A percentile compares a stretch with the other conserved stretches of the same genome.
phyloP scores from a whole-genome alignment of 2,113 vertebrate genomes.

The Hippopotamus amphibius region DNA sequence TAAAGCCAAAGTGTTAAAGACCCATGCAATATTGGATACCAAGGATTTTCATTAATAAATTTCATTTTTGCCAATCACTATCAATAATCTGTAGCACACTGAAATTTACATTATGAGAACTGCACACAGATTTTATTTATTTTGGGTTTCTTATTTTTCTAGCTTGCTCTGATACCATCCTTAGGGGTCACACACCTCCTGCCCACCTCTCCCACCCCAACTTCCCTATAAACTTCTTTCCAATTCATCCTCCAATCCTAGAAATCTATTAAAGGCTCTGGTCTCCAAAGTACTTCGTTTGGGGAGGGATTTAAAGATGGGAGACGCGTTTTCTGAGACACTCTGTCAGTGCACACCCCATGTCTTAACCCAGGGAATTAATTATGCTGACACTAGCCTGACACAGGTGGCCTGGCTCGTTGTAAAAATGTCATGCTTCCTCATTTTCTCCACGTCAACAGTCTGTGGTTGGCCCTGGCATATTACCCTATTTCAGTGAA shows the following conservation, averaged over 20 bases:
- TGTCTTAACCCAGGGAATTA: not conserved
- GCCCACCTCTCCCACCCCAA: not conserved
- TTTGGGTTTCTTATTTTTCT: not conserved
- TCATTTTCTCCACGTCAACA: not conserved
- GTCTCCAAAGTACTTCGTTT: not conserved
- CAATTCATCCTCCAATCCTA: not conserved
- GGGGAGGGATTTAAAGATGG: not conserved
- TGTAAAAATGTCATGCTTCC: not conserved
- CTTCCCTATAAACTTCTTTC: not conserved
- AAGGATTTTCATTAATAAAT: not conserved
- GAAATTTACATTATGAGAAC: not conserved
- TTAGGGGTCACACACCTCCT: not conserved
- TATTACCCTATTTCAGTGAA: not conserved
- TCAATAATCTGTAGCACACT: not conserved
- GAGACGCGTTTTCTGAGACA: not conserved
- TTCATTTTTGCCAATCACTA: not conserved
- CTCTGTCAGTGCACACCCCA: not conserved
- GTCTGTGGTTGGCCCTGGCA: not conserved
- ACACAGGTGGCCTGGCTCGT: not conserved
- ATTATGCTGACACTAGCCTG: not conserved
- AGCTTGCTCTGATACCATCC: not conserved
- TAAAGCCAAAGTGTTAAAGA: slow-evolving; percentile 1
- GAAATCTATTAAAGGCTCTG: not conserved
- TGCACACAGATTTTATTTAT: not conserved
- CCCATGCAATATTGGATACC: not conserved